Evolutionary conservation across 2,888 invertebrate genomes (phyloP).

Genomic region (Dyspetes luteomarginatus): DNA sequence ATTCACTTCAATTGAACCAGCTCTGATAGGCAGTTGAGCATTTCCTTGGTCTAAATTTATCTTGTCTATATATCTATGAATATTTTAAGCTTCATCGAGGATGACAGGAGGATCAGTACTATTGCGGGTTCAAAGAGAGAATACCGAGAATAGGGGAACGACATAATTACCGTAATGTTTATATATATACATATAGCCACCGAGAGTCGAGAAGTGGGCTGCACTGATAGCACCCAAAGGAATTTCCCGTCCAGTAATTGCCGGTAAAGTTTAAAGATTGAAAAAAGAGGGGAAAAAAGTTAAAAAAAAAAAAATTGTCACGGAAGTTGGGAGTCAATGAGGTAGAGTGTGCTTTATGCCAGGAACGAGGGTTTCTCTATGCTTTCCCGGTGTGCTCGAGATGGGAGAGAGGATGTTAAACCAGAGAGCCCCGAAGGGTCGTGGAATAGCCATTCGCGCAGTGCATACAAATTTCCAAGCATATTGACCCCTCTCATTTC

Average conservation of each 20-base stretch:
- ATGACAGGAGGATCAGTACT: background rate
- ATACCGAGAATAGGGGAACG: background rate
- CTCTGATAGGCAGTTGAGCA: background rate
- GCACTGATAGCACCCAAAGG: constrained; percentile 12
- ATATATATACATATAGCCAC: too few species aligned
- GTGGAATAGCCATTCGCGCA: constrained; percentile 66
- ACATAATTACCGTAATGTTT: background rate
- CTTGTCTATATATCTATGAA: background rate
- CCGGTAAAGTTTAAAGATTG: constrained; percentile 46
- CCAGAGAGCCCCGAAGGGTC: constrained; percentile 52
- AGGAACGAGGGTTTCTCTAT: constrained; percentile 35
- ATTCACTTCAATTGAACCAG: too few species aligned
- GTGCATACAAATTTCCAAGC: constrained; percentile 70
- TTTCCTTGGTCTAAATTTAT: background rate
- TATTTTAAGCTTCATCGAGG: too few species aligned
- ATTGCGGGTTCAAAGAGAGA: background rate
- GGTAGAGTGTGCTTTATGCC: constrained; percentile 25
- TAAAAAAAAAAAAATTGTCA: constrained; percentile 31
- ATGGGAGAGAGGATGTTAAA: constrained; percentile 49
- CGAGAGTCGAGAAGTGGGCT: background rate
- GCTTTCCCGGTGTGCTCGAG: constrained; percentile 33
- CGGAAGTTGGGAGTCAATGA: constrained; percentile 37
- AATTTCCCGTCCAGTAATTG: constrained; percentile 29
- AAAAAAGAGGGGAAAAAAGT: constrained; percentile 24
- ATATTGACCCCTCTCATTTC: constrained; percentile 64